phyloP scores from a whole-genome alignment of 2,888 invertebrate genomes.

The Eristalis tenax region DNA sequence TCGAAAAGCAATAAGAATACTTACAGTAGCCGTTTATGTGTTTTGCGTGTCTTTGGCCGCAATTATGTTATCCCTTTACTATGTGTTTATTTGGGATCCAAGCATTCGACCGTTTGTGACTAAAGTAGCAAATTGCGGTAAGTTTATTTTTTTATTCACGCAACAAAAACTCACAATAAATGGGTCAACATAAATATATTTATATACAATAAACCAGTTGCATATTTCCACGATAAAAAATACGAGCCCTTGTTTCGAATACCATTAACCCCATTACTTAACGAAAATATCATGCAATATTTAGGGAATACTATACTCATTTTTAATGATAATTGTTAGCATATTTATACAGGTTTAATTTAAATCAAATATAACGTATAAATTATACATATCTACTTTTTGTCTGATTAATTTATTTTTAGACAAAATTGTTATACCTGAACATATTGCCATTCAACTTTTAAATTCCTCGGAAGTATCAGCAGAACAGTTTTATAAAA shows the following conservation, averaged over 20 bases:
- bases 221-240: background rate
- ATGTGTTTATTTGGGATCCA: constrained; percentile 96
- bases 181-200: background rate
- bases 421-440: constrained; percentile 81
- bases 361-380: background rate
- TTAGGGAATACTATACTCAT: too few species aligned
- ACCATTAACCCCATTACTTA: background rate
- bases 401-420: constrained; percentile 62
- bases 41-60: constrained; percentile 96
- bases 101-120: constrained; percentile 81
- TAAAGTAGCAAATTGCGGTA: constrained; percentile 80
- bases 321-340: background rate
- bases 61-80: constrained; percentile 95
- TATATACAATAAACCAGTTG: background rate
- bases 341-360: background rate
- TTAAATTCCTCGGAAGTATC: constrained; percentile 80
- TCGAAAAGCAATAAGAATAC: constrained; percentile 93
- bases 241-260: background rate
- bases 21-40: constrained; percentile 96
- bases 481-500: constrained; percentile 81
- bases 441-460: constrained; percentile 80
- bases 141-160: constrained; percentile 68
- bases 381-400: background rate
- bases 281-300: background rate
- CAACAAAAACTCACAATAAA: too few species aligned